Evolutionary conservation across 2,888 invertebrate genomes (phyloP).

Genomic region (Caenorhabditis sulstoni): DNA sequence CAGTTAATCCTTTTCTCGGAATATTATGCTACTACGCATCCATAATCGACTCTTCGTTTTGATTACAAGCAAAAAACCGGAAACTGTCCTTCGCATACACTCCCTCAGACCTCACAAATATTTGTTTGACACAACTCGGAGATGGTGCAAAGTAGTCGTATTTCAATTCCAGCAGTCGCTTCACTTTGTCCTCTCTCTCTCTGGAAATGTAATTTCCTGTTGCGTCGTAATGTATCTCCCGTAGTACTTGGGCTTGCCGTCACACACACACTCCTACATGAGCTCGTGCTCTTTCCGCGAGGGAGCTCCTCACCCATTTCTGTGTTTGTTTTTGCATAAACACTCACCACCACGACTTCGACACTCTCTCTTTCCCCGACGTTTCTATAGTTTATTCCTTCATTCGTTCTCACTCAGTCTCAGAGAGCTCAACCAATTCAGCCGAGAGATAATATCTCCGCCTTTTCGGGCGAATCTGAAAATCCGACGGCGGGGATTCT

Average conservation of each 20-base stretch:
- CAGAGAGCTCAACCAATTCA: not conserved
- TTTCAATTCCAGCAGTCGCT: conserved; percentile 10
- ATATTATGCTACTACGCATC: conserved; percentile 20
- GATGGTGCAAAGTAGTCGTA: conserved; percentile 26
- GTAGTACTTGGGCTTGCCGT: conserved; percentile 31
- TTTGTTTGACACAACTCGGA: conserved; percentile 11
- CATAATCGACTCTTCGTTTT: conserved; percentile 32
- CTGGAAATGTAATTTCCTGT: conserved; percentile 18
- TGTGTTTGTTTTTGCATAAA: conserved; percentile 64
- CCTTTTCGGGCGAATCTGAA: conserved; percentile 8
- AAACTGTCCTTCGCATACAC: not conserved
- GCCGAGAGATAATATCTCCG: conserved; percentile 21
- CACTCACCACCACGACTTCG: conserved; percentile 54
- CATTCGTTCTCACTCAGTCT: not conserved
- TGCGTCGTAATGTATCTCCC: conserved; percentile 23
- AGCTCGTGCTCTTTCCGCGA: conserved; percentile 37
- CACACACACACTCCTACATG: conserved; percentile 49
- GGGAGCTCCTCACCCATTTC: conserved; percentile 45
- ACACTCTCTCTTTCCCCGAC: conserved; percentile 29
- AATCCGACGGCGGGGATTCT: conserved; percentile 7
- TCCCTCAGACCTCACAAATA: conserved; percentile 18
- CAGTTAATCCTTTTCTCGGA: conserved; percentile 5
- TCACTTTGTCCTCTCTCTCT: conserved; percentile 2
- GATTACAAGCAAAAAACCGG: conserved; percentile 29
- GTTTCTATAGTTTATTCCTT: conserved; percentile 46